Evolutionary conservation across 2,797 vertebrate genomes (phyloP), one percentile per base, ranked within the genome.

Genomic region (Macropodus opercularis): DNA sequence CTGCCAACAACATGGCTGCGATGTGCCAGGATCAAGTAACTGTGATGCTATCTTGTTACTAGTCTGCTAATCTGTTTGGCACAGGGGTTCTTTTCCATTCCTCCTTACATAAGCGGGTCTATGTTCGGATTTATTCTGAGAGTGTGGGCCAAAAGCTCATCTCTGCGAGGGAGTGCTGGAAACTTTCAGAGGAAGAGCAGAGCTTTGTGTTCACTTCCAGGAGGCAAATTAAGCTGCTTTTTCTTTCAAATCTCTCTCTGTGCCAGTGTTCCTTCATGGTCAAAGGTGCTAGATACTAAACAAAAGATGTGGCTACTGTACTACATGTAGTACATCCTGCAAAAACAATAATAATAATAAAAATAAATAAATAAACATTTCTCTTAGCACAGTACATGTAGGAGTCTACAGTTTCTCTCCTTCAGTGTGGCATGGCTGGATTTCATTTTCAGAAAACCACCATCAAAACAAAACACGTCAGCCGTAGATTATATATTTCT

Each of bases 41-140:
- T 44, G 41, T 38, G 34, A 46, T 55, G 73, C 81, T 89, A 85
- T 91, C 84, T 77, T 75, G 75, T 91, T 90, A 84, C 90, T 84
- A 81, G 88, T 88, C 87, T 56, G 68, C 67, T 91, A 87, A 92
- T 87, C 84, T 87, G 79, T 70, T 89, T 87, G 87, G 83, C 75
- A 75, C 49, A 13, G 46, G 48, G 48, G 36, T 63, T 70, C 69
- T 51, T 90, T 90, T 91, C 87, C 85, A 86, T 85, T 81, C 76
- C 61, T 55, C 15, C 76, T 90, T 88, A 85, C 80, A 84, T 89
- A 91, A 91, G 39, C 26, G 21, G 31, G 31, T 71, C 79, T 63
- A 64, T 69, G 85, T 77, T 84, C 46, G 18, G 61, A 53, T 66
- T 61, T 34, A 31, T 12, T 51, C 47, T 27, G 27, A 31, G 38